Percentiles rank a stretch among this genome's conserved stretches.
Evolutionary conservation across 2,888 invertebrate species (phyloP).

Genomic region (Drosophila barbarae): DNA sequence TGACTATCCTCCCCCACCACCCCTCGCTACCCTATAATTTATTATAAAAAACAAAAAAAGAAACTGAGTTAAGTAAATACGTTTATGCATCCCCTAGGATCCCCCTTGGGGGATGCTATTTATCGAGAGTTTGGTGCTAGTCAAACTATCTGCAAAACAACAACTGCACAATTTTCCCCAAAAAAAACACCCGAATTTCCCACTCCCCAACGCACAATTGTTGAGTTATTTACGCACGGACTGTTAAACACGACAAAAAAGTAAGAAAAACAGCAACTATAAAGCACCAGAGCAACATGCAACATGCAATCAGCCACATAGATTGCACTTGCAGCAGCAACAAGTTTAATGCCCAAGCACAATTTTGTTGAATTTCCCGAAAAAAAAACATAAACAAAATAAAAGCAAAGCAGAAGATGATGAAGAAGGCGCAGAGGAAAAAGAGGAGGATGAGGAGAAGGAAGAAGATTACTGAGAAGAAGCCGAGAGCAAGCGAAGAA

Average conservation of each 20-base stretch:
- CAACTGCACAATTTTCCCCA: slow-evolving; percentile 32
- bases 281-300: slow-evolving; percentile 39
- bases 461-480: slow-evolving; percentile 33
- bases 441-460: slow-evolving; percentile 19
- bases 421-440: slow-evolving; percentile 28
- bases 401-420: slow-evolving; percentile 37
- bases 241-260: slow-evolving; percentile 60
- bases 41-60: slow-evolving; percentile 19
- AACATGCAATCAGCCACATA: slow-evolving; percentile 23
- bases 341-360: slow-evolving; percentile 68
- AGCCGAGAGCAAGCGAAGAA: slow-evolving; percentile 29
- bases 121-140: slow-evolving; percentile 79
- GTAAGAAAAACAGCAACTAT: slow-evolving; percentile 32
- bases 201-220: slow-evolving; percentile 37
- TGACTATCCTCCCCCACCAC: slow-evolving; percentile 50
- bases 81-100: slow-evolving; percentile 46
- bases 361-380: slow-evolving; percentile 52
- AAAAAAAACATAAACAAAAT: neutral
- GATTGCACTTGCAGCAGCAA: slow-evolving; percentile 37
- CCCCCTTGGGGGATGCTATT: slow-evolving; percentile 44
- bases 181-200: slow-evolving; percentile 15
- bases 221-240: slow-evolving; percentile 72
- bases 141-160: slow-evolving; percentile 74
- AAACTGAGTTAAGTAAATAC: slow-evolving; percentile 61
- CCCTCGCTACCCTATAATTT: slow-evolving; percentile 50